Evolutionary conservation across 30 jellyfish, hydroid and myxozoan species (phyloP), one percentile per base, ranked within the genome.

Genomic region (Sanderia malayensis): DNA sequence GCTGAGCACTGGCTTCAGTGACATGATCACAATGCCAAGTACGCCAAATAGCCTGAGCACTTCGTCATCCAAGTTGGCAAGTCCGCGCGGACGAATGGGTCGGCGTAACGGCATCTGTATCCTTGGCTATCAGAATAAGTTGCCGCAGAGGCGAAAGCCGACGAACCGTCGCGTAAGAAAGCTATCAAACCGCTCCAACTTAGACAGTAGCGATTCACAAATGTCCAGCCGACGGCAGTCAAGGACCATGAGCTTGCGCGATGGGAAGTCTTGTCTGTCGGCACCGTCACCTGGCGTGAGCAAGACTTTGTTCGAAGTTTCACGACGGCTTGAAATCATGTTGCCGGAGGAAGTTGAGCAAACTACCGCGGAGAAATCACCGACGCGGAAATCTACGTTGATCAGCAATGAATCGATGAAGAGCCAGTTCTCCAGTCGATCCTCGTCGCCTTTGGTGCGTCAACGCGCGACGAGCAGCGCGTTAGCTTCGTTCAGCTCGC

Each of bases 261-360:
- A 74, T 26, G 85, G 66, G 32, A 57, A 73, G 1, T 55, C 67
- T 23, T 44, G 81, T 27, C 71, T 58, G n/a, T 47, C 46, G 44
- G 89, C 75, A 4, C 89, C 84, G 19, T 84, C 95, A n/a, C 95
- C 95, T 20, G 95, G 95, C 20, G 86, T 84, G 17, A 84, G 95
- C 66, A 73, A 74, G 22, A 84, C 95, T 3, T 41, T 84, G 1
- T 70, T 55, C 34, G 95, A 84, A 67, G 95, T 84, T 4, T 84
- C 95, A 22, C 77, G 83, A 32, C 76, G 95, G 15, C 76, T 84
- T 3, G 81, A 58, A 33, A 65, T 47, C 46, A 76, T 76, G 88
- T 31, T 76, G 61, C 88, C 88, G 15, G 88, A 76, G 52, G 81
- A 76, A 27, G 52, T 34, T 8, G 65, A 32, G 26, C 55, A 27